A percentile compares a stretch with the other conserved stretches of the same genome.
These are phyloP conservation scores for Enteromius argenteus DNA, from an alignment of 2,797 vertebrate genomes.

Conservation along the genomic window DNA sequence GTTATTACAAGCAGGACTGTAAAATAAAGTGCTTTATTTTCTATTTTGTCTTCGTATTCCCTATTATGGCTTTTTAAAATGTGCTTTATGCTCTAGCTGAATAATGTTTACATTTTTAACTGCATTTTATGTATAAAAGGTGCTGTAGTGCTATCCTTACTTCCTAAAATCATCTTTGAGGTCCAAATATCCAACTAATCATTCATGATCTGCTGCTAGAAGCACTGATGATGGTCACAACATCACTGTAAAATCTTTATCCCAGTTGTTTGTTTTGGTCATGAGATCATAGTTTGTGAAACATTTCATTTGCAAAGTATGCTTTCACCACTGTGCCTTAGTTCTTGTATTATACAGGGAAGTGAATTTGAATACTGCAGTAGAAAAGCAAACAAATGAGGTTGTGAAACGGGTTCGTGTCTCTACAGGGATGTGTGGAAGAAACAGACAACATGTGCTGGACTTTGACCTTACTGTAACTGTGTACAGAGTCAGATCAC, in stretches of 20 bases:
- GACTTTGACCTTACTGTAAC: background rate
- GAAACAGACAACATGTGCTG: background rate
- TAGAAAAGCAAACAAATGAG: background rate
- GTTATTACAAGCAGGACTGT: too few relatives aligned
- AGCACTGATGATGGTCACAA: background rate
- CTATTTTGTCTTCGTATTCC: too few relatives aligned
- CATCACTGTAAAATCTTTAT: background rate
- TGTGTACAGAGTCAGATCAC: conserved; percentile 19
- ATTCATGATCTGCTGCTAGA: background rate
- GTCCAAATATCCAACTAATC: background rate
- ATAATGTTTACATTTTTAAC: too few relatives aligned
- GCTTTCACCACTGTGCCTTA: background rate
- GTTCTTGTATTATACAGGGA: background rate
- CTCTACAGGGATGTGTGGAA: background rate
- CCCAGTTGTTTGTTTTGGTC: background rate
- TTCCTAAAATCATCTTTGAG: too few relatives aligned
- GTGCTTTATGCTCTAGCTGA: too few relatives aligned
- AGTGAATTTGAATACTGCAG: background rate
- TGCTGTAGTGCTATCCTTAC: background rate
- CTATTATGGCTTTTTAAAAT: too few relatives aligned
- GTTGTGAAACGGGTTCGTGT: background rate
- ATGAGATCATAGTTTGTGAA: background rate
- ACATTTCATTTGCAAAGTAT: background rate
- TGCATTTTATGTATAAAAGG: background rate
- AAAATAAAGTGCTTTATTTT: too few relatives aligned